Percentiles rank a stretch among this genome's conserved stretches.
Evolutionary conservation across 2,797 vertebrate species (phyloP).

Genomic region (Lepus oiostolus): DNA sequence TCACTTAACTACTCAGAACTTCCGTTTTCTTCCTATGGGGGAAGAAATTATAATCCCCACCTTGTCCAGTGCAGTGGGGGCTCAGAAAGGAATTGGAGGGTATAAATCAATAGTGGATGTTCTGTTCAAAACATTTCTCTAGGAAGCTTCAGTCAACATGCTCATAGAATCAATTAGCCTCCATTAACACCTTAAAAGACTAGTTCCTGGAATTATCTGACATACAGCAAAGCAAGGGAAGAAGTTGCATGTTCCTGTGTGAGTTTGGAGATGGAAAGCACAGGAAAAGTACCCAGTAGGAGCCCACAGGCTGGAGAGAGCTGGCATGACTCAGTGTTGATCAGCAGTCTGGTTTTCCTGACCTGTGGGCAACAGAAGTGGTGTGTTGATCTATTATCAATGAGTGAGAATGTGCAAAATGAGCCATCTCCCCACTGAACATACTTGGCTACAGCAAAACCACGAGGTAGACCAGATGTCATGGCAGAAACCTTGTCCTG

Average conservation of each 20-base stretch:
- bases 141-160: not conserved
- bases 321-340: not conserved
- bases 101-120: not conserved
- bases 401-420: not conserved
- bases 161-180: not conserved
- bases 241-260: not conserved
- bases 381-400: not conserved
- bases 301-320: no score
- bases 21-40: not conserved
- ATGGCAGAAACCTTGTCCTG: not conserved
- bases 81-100: not conserved
- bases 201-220: not conserved
- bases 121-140: slow-evolving; percentile 8
- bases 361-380: not conserved
- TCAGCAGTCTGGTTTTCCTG: not conserved
- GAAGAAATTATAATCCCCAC: not conserved
- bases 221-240: not conserved
- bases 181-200: not conserved
- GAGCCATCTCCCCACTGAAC: not conserved
- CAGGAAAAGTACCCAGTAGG: not conserved
- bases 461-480: not conserved
- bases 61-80: not conserved
- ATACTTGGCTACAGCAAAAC: not conserved
- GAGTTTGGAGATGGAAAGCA: not conserved
- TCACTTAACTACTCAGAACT: not conserved